A percentile compares a stretch with the other conserved stretches of the same genome.
These are phyloP conservation scores for Chloroceryle amazona DNA, from an alignment of 2,797 vertebrate species.

Conservation along the genomic window DNA sequence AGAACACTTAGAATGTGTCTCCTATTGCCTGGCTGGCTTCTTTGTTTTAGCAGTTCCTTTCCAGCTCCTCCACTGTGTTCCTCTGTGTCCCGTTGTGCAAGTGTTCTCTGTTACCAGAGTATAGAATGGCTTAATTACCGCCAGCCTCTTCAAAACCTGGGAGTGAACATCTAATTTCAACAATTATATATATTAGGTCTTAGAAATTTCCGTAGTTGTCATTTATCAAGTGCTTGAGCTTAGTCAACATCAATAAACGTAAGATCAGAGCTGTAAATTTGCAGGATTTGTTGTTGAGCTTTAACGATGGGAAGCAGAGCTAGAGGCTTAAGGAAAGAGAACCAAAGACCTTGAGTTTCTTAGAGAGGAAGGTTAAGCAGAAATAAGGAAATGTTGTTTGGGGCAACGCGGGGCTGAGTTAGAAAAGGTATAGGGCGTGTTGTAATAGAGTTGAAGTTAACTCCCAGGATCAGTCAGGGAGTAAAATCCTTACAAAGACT, in stretches of 20 bases:
- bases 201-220: neutral
- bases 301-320: neutral
- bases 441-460: neutral
- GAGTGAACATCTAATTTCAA: neutral
- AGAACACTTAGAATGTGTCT: neutral
- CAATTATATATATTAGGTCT: neutral
- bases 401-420: neutral
- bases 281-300: neutral
- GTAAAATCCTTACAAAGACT: neutral
- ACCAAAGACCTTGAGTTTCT: neutral
- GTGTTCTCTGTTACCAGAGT: neutral
- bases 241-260: neutral
- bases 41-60: neutral
- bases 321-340: neutral
- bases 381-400: neutral
- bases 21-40: neutral
- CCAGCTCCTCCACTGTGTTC: neutral
- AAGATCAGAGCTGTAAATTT: neutral
- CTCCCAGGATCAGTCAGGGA: neutral
- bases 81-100: neutral
- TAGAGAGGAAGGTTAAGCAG: neutral
- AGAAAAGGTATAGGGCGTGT: neutral
- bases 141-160: neutral
- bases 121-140: neutral
- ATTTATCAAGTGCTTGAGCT: neutral